Evolutionary conservation across 2,797 vertebrate genomes (phyloP).

Genomic region (Miichthys miiuy): DNA sequence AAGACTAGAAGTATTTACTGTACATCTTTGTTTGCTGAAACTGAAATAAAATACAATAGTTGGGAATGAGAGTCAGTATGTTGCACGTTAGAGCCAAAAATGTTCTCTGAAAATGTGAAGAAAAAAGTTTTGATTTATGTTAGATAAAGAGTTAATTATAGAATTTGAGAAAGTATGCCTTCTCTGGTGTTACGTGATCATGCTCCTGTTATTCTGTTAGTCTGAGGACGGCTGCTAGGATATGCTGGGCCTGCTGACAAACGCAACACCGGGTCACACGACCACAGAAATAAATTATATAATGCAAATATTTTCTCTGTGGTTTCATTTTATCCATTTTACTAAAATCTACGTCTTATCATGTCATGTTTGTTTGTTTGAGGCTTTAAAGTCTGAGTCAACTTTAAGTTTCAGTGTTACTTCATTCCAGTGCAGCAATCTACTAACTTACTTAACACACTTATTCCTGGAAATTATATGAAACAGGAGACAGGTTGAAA

Average conservation of each 20-base stretch:
- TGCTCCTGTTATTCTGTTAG: constrained; percentile 18
- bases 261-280: not conserved
- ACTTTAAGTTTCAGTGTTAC: not conserved
- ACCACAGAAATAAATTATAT: constrained; percentile 16
- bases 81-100: not conserved
- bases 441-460: not conserved
- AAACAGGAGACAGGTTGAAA: not conserved
- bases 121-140: not conserved
- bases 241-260: constrained; percentile 34
- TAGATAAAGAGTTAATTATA: constrained; percentile 8
- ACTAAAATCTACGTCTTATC: not conserved
- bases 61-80: not conserved
- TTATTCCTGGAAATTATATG: not conserved
- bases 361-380: not conserved
- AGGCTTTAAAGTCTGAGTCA: not conserved
- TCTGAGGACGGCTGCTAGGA: constrained; percentile 22
- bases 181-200: constrained; percentile 1
- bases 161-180: not conserved
- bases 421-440: not conserved
- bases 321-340: not conserved
- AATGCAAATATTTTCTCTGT: constrained; percentile 1
- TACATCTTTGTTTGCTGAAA: not conserved
- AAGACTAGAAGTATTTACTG: not conserved
- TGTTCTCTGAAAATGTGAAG: not conserved
- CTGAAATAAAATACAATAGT: not conserved